Evolutionary conservation across 1,140 invertebrate genomes (phyloP), one percentile per base, ranked within the genome.

Genomic region (Aleiodes sp.): DNA sequence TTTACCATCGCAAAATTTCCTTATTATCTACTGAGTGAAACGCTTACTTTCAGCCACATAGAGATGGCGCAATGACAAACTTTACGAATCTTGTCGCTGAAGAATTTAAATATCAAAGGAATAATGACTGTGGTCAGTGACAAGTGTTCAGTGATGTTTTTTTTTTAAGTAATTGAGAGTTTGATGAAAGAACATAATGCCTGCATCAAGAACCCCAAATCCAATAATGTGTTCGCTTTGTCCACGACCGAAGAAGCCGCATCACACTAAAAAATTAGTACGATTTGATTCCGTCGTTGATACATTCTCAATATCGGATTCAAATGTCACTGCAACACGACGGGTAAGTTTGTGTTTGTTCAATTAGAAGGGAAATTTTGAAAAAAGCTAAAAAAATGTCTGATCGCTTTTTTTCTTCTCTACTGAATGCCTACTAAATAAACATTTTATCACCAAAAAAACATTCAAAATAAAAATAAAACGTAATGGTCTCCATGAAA

Each of bases 231-330:
- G 89, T 80, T 89, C 89, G 65, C 81, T 90, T 65, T 90, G 89
- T 81, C 87, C 88, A 59, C 82, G 88, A 43, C 84, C 84, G 70
- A 89, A 88, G 77, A 84, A 85, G 73, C 75, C 83, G 65, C 81
- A 82, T 6, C 81, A 82, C 67, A 74, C 85, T 21, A 89, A 89
- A 77, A 90, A 89, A 77, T 81, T 89, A 57, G 89, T 90, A 16
- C 83, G 89, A 26, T 90, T 90, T 78, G 88, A 90, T 78, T 89
- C 88, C 2, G 82, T 88, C 69, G 88, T 90, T 71, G 88, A 89
- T 74, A 90, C 89, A n/a, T 89, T 88, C 76, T 89, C 88, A 37
- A 87, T 89, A 68, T 88, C 89, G 24, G 88, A 89, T 62, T 85
- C 80, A 73, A 85, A 84, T 68, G 82, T 84, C 26, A 71, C 82